Evolutionary conservation across 2,888 invertebrate species (phyloP).

Genomic region (Steinernema carpocapsae): DNA sequence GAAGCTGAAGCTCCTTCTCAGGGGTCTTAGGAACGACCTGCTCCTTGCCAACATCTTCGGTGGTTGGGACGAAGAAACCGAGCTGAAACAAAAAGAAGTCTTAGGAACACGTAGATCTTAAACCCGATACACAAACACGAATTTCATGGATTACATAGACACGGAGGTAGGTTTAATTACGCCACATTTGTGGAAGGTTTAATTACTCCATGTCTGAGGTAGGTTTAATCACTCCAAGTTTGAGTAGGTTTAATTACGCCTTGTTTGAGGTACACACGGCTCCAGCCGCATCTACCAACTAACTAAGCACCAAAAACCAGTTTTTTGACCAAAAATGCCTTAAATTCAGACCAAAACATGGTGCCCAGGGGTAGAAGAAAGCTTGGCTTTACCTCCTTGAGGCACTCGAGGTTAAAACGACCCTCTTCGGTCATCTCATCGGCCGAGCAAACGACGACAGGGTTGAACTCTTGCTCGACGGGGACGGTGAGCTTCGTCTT

Average conservation of each 20-base stretch:
- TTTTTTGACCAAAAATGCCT: background rate
- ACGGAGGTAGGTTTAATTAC: conserved; percentile 12
- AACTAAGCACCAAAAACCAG: too few relatives aligned
- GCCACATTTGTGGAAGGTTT: conserved; percentile 10
- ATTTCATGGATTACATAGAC: background rate
- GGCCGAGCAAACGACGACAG: too few relatives aligned
- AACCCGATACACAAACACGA: background rate
- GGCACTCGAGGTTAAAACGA: background rate
- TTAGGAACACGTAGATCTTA: background rate
- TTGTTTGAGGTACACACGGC: background rate
- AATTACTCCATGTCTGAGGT: conserved; percentile 28
- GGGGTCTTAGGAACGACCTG: background rate
- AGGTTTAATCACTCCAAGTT: conserved; percentile 23
- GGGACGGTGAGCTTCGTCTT: too few relatives aligned
- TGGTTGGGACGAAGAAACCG: background rate
- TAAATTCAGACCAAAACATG: background rate
- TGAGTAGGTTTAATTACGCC: conserved; percentile 30
- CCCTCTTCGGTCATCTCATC: too few relatives aligned
- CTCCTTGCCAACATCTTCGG: background rate
- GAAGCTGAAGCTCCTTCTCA: too few relatives aligned
- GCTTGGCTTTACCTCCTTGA: background rate
- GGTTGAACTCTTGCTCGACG: too few relatives aligned
- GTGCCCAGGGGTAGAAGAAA: too few relatives aligned
- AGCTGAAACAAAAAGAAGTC: conserved; percentile 2
- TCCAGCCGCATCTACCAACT: too few relatives aligned